Conservation (phyloP, 2,888 invertebrate species). For the Drosophila testacea region DNA sequence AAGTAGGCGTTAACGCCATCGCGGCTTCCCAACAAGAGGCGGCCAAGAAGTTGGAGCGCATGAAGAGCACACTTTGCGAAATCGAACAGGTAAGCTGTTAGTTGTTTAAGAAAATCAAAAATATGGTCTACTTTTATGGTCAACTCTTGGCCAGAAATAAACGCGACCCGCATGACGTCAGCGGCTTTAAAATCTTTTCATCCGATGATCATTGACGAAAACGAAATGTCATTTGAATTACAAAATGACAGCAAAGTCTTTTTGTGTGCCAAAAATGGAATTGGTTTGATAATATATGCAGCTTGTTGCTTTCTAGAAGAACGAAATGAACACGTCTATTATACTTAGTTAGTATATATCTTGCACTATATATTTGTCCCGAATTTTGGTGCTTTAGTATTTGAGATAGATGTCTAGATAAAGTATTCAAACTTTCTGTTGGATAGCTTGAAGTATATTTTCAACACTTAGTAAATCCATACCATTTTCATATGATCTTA, state of each 20-base stretch:
- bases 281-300: constrained; percentile 3
- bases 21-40: constrained; percentile 73
- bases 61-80: constrained; percentile 87
- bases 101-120: too few relatives aligned
- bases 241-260: constrained; percentile 16
- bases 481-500: too few relatives aligned
- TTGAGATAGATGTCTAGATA: background rate
- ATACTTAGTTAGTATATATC: background rate
- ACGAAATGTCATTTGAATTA: constrained; percentile 4
- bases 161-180: constrained; percentile 41
- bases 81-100: constrained; percentile 90
- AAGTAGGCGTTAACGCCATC: constrained; percentile 73
- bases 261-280: constrained; percentile 18
- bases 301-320: background rate
- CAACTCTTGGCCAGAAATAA: constrained; percentile 9
- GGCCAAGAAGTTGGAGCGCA: constrained; percentile 83
- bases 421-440: too few relatives aligned
- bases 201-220: background rate
- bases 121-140: constrained; percentile 10
- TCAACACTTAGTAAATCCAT: too few relatives aligned
- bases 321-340: background rate
- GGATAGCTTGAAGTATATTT: too few relatives aligned
- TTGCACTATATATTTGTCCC: background rate
- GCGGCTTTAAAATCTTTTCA: background rate
- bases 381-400: background rate